Evolutionary conservation across 2,113 vertebrate genomes (phyloP).

Genomic region (Bungarus multicinctus): DNA sequence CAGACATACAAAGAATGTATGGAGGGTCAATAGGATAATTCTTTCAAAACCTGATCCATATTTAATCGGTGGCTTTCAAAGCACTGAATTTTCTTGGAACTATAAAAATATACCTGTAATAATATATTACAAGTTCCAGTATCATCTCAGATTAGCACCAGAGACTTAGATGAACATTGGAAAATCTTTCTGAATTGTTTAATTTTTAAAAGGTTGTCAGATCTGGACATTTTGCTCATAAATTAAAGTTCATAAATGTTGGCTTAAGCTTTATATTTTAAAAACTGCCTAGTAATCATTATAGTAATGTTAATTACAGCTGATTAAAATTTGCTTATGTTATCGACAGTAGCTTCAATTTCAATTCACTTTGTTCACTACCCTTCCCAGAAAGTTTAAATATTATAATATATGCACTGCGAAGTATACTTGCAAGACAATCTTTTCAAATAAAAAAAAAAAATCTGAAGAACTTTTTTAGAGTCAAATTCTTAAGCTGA

Average conservation of each 20-base stretch:
- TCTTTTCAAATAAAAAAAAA: background rate
- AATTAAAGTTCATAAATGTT: background rate
- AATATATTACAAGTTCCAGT: background rate
- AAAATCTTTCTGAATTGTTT: background rate
- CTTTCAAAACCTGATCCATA: background rate
- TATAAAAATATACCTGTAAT: background rate
- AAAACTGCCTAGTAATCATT: background rate
- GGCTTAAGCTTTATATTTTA: background rate
- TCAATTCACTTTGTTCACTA: background rate
- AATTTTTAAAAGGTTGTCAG: background rate
- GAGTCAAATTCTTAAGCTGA: background rate
- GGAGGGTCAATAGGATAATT: background rate
- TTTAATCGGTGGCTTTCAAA: background rate
- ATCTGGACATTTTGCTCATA: background rate
- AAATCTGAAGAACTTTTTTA: background rate
- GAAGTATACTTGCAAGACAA: constrained; percentile 3
- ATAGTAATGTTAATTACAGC: background rate
- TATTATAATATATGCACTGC: background rate
- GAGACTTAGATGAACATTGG: background rate
- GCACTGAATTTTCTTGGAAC: background rate
- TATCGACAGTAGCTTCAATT: background rate
- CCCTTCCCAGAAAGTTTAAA: background rate
- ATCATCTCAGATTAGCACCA: background rate
- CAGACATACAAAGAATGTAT: background rate
- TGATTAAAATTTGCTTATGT: background rate